These are phyloP conservation scores for Ophion slaviceki DNA, from an alignment of 2,888 invertebrate genomes.

Conservation along the genomic window DNA sequence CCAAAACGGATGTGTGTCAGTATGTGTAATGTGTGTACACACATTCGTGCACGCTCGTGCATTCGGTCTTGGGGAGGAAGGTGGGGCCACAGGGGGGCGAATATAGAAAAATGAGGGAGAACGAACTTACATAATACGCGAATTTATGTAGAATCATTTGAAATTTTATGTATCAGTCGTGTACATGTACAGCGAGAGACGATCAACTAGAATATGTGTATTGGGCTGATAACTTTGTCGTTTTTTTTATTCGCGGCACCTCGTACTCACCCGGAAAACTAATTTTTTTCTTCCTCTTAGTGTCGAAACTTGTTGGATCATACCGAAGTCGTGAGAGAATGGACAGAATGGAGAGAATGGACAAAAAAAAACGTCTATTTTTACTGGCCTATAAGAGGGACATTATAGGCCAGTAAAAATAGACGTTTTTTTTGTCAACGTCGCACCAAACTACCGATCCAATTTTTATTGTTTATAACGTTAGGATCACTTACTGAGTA, in stretches of 20 bases:
- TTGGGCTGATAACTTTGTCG: constrained; percentile 29
- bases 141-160: constrained; percentile 60
- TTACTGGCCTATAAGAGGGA: too few relatives aligned
- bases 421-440: too few relatives aligned
- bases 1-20: constrained; percentile 2
- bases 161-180: constrained; percentile 58
- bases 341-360: too few relatives aligned
- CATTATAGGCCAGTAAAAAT: too few relatives aligned
- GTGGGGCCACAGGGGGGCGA: background rate
- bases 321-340: too few relatives aligned
- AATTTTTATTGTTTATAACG: too few relatives aligned
- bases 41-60: constrained; percentile 28
- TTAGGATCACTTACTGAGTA: too few relatives aligned
- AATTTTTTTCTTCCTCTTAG: background rate
- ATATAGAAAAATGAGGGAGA: constrained; percentile 1
- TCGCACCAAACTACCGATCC: too few relatives aligned
- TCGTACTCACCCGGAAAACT: background rate
- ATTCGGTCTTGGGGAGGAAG: background rate
- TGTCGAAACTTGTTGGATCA: background rate
- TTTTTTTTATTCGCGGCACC: constrained; percentile 8
- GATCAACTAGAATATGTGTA: constrained; percentile 59
- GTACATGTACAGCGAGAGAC: constrained; percentile 63
- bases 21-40: background rate
- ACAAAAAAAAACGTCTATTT: too few relatives aligned
- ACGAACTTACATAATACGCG: constrained; percentile 40